These are phyloP conservation scores for Ostrea edulis DNA, from an alignment of 1,140 invertebrate species.

Conservation along the genomic window DNA sequence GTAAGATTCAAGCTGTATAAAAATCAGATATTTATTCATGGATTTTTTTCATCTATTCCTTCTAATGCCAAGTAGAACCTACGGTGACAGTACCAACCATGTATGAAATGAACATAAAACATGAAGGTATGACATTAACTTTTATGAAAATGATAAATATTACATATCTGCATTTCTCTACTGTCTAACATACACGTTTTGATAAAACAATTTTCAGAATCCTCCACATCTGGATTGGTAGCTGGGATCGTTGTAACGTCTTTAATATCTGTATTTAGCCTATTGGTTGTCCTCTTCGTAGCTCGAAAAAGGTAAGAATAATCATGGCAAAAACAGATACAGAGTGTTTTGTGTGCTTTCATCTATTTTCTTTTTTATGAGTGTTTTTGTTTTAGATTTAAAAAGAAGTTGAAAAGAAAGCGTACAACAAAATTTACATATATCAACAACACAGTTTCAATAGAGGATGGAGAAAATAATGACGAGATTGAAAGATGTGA, in stretches of 20 bases:
- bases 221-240: neutral
- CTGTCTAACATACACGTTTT: too few relatives aligned
- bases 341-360: neutral
- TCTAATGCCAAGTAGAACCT: neutral
- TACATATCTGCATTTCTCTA: too few relatives aligned
- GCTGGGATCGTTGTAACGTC: neutral
- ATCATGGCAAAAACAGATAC: neutral
- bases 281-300: neutral
- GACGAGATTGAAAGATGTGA: conserved; percentile 14
- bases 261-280: neutral
- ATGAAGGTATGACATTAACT: neutral
- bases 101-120: neutral
- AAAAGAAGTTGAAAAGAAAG: neutral
- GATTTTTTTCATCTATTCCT: neutral
- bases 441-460: neutral
- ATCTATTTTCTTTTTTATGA: neutral
- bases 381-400: neutral
- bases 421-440: conserved; percentile 3
- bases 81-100: neutral
- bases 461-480: neutral
- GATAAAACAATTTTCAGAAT: neutral
- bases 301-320: neutral
- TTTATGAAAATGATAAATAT: too few relatives aligned
- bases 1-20: neutral
- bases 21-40: neutral